A percentile compares a stretch with the other conserved stretches of the same genome.
Evolutionary conservation across 2,113 vertebrate genomes (phyloP).

Genomic region (Butorides virescens): DNA sequence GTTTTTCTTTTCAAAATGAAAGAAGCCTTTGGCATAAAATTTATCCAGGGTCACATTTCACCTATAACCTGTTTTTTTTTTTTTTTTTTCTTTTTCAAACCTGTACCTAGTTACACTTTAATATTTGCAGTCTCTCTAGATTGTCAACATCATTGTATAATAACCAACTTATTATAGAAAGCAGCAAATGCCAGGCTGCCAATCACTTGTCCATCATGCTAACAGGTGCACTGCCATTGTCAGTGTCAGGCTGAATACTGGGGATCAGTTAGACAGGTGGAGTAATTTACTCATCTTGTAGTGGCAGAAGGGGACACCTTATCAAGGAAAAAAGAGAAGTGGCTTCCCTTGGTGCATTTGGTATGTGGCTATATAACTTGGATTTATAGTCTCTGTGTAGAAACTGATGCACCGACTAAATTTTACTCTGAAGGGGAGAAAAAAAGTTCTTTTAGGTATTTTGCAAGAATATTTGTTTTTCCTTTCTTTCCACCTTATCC

Average conservation of each 20-base stretch:
- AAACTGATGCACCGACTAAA: background rate
- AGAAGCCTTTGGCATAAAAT: conserved; percentile 29
- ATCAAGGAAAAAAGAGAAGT: conserved; percentile 36
- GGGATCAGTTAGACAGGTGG: conserved; percentile 63
- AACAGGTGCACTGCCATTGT: conserved; percentile 68
- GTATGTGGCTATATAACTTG: background rate
- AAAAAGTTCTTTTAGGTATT: background rate
- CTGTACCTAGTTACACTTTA: conserved; percentile 5
- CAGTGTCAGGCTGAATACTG: conserved; percentile 39
- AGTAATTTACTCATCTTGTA: conserved; percentile 58
- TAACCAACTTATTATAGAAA: conserved; percentile 60
- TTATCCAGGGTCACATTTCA: conserved; percentile 15
- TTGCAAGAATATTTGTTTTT: background rate
- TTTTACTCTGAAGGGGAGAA: background rate
- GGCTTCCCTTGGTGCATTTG: background rate
- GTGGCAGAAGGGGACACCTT: conserved; percentile 39
- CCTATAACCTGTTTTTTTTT: background rate
- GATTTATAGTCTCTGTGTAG: conserved; percentile 5
- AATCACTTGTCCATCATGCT: conserved; percentile 62
- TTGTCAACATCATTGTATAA: conserved; percentile 53
- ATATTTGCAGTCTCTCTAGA: conserved; percentile 32
- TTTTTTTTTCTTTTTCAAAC: background rate
- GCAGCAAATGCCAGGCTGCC: conserved; percentile 37
- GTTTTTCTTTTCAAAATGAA: conserved; percentile 30
- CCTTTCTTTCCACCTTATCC: background rate